Evolutionary conservation across 2,797 vertebrate species (phyloP), one percentile per base, ranked within the genome.

Genomic region (Sebastes alutus): DNA sequence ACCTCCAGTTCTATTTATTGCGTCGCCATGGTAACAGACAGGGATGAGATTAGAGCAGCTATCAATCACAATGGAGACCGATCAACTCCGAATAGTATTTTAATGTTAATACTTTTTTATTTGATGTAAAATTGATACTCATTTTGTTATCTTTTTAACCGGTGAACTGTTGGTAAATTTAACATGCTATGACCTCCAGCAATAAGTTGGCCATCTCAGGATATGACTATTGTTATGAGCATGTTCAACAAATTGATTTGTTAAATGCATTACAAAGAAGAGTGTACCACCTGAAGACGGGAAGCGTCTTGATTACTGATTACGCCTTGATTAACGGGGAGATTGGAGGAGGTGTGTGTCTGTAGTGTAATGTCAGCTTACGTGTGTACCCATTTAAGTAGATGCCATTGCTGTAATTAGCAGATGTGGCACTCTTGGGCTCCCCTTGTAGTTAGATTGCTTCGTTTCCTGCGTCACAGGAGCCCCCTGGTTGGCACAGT

Each of bases 351-450:
- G 54, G 80, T 69, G 85, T 71, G 64, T 32, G 67, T 70, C 35
- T 81, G 81, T 12, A 35, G 58, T 62, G 38, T 72, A 30, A 71
- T 83, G 85, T 77, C 82, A 62, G 60, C 49, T 77, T 62, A 82
- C 6, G 35, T 82, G 72, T 78, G 78, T 59, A 69, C 42, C 72
- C 66, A 64, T 88, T 87, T 85, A 35, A 63, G 83, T 77, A 58
- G 82, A 83, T 77, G 67, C 55, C 82, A 75, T 77, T 89, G 78
- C 82, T 81, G 84, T 95, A 94, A 95, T 95, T 94, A 94, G 87
- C 93, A 93, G 93, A 92, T 94, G 94, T 91, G 89, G 88, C 88
- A 87, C 92, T 88, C 89, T 80, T 85, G 88, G 86, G 81, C 68
- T 72, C 82, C 75, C 87, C 83, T 87, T 83, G 71, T 66, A 13